These are phyloP conservation scores for Cavia aperea DNA, from an alignment of 2,113 vertebrate species.

Conservation along the genomic window DNA sequence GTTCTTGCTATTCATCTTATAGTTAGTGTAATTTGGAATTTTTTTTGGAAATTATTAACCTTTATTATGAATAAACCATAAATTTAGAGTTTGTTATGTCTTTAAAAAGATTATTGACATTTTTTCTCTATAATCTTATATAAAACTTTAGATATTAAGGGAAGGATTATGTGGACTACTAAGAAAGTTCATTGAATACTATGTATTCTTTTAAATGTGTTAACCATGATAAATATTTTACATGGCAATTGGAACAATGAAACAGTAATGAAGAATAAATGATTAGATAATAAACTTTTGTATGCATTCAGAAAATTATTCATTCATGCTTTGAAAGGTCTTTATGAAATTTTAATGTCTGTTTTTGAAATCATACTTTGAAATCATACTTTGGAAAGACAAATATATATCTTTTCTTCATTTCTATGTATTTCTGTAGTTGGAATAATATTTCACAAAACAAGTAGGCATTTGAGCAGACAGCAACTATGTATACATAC, in stretches of 20 bases:
- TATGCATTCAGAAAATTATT: not conserved
- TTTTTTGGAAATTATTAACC: not conserved
- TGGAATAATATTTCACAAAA: not conserved
- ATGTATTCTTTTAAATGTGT: not conserved
- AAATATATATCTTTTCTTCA: not conserved
- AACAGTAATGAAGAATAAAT: not conserved
- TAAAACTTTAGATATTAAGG: not conserved
- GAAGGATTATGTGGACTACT: not conserved
- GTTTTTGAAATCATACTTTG: not conserved
- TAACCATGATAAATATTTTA: not conserved
- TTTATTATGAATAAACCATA: not conserved
- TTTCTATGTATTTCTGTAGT: not conserved
- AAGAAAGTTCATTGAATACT: not conserved
- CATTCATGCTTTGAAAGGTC: not conserved
- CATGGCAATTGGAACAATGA: not conserved
- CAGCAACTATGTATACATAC: not conserved
- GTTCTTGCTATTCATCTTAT: not conserved
- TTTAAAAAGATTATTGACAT: not conserved
- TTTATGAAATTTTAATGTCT: not conserved
- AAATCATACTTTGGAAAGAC: not conserved
- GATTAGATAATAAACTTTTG: not conserved
- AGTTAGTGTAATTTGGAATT: not conserved
- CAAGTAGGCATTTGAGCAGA: not conserved
- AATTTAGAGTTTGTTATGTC: not conserved
- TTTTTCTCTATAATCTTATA: not conserved